Evolutionary conservation across 2,113 vertebrate species (phyloP), one percentile per base, ranked within the genome.

Genomic region (Epinephelus fuscoguttatus): DNA sequence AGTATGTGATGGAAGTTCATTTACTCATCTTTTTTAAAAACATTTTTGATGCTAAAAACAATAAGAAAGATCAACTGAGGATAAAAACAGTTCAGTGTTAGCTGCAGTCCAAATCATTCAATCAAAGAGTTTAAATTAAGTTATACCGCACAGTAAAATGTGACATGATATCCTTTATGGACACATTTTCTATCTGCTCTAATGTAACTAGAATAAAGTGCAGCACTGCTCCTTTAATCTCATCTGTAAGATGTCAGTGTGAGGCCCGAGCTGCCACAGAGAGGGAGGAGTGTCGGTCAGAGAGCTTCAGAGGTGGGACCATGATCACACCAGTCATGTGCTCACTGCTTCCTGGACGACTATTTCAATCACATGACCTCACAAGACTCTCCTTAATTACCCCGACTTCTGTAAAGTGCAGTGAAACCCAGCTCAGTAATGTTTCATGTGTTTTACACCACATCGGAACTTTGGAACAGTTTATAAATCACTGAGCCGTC

Each of bases 351-450:
- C 50, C 52, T 72, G 64, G 89, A 63, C 66, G 80, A 23, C 55
- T 33, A 14, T 40, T 33, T 76, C 45, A 37, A 53, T 89, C 93
- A 93, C 89, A 91, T 93, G 90, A 93, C 83, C 59, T 66, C 78
- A 84, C 85, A 63, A 75, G 70, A 87, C 80, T 30, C n/a, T 40
- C 71, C 70, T 57, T 57, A 55, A 70, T 37, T 56, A 9, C 33
- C 49, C 23, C 21, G 17, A 37, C 42, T 19, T 40, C n/a, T 30
- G 56, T 23, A 6, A 74, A 62, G 33, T 12, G 45, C 11, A 63
- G 13, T 4, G n/a, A 57, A 66, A 55, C 45, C 21, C 12, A 23
- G 37, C 45, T 17, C 12, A 23, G 37, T 33, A 13, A 21, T 12
- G 37, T 10, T 7, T n/a, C 11, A 30, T 11, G 14, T 70, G 40